Evolutionary conservation across 2,888 invertebrate species (phyloP), one percentile per base, ranked within the genome.

Genomic region (Oscheius sp.): DNA sequence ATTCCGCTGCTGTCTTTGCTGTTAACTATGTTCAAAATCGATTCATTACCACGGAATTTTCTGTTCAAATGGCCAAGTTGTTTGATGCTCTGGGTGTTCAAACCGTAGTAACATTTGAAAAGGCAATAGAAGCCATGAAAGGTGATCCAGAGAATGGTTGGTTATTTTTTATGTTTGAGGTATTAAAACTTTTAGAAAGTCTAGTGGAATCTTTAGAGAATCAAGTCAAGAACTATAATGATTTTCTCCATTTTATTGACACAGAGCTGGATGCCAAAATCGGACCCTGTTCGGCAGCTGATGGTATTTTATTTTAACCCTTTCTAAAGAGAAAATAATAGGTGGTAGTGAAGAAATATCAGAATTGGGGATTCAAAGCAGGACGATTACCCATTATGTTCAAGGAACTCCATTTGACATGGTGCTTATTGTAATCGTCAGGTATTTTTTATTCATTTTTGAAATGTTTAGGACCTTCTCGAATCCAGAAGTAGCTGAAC

Each of bases 21-120:
- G 77, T 74, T 5, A 77, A 77, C 50, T 77, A 77, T 44, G 73
- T 77, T 1, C 77, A 77, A 32, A 77, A 77, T 62, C 65, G 72
- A 17, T 77, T 73, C 61, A 67, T 77, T 14, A 68, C 72, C 12
- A 72, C 72, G 6, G 73, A 74, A 38, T 74, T 75, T 41, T 73
- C 75, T 30, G 71, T 73, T 24, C 74, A 77, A 71, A 72, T 77
- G 28, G 75, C 72, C 1, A 70, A 70, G 32, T 54, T 77, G 0
- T 77, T 71, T 36, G 71, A 70, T 5, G 71, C 68, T 49, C 67
- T 75, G 64, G 68, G 68, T 50, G 75, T 73, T 44, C 70, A 65
- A 20, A 70, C 68, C 2, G 50, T 51, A 28, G 70, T 49, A 0
- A 70, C 73, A n/a, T 50, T 74, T 47, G 56, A 70, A 17, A 54